Evolutionary conservation across 2,797 vertebrate species (phyloP).

Genomic region (Thunnus albacares): DNA sequence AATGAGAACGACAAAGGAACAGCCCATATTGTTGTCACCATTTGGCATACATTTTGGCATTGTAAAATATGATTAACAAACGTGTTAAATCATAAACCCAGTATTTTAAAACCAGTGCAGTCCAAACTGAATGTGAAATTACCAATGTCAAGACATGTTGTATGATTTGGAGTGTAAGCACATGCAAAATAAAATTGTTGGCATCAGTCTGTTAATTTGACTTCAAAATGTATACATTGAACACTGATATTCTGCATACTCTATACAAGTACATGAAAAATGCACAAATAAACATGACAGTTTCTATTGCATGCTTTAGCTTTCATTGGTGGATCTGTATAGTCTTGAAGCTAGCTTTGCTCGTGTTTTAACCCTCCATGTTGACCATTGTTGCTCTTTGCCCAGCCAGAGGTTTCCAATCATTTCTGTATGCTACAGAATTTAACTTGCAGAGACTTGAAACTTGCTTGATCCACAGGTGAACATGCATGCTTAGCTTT

Average conservation of each 20-base stretch:
- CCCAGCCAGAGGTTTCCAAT: background rate
- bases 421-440: background rate
- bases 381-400: too few relatives aligned
- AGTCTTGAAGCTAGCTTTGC: too few relatives aligned
- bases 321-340: too few relatives aligned
- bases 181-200: background rate
- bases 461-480: background rate
- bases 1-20: background rate
- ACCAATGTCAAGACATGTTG: background rate
- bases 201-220: background rate
- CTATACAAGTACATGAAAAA: background rate
- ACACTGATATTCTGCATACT: background rate
- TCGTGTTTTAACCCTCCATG: too few relatives aligned
- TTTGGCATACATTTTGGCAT: constrained; percentile 20
- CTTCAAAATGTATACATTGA: background rate
- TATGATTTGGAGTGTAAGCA: constrained; percentile 2
- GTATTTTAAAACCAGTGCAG: background rate
- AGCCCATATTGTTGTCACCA: background rate
- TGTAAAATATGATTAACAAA: constrained; percentile 3
- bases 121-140: background rate
- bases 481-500: background rate
- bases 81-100: background rate
- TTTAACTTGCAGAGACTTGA: background rate
- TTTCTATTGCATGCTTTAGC: background rate
- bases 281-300: background rate